These are phyloP conservation scores for Amphiprion ocellaris DNA, from an alignment of 2,113 vertebrate species.

Conservation along the genomic window DNA sequence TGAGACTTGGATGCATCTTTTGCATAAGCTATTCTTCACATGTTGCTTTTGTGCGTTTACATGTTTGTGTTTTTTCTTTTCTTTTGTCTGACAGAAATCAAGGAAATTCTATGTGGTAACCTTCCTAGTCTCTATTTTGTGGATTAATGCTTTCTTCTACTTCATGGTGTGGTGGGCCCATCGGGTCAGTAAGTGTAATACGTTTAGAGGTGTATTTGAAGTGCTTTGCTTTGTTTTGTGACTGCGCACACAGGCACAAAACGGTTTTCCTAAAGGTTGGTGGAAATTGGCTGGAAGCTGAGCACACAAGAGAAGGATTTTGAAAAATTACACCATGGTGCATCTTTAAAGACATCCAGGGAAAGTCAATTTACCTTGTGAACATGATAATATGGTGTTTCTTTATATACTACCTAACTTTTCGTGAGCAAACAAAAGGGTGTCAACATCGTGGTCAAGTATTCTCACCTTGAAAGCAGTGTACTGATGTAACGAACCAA, in stretches of 20 bases:
- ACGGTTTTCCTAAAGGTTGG: too few relatives aligned
- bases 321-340: too few relatives aligned
- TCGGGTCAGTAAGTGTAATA: conserved; percentile 87
- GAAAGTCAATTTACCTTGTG: too few relatives aligned
- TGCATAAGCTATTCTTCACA: background rate
- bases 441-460: too few relatives aligned
- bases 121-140: conserved; percentile 93
- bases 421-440: too few relatives aligned
- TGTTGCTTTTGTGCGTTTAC: background rate
- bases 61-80: background rate
- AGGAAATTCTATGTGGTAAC: conserved; percentile 90
- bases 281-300: background rate
- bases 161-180: conserved; percentile 99
- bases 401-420: too few relatives aligned
- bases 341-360: too few relatives aligned
- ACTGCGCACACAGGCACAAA: background rate
- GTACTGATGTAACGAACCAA: too few relatives aligned
- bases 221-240: background rate
- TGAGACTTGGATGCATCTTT: conserved; percentile 53
- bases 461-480: too few relatives aligned
- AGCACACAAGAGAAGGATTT: too few relatives aligned
- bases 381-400: too few relatives aligned
- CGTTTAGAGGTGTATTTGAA: too few relatives aligned
- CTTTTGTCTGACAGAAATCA: conserved; percentile 85
- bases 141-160: conserved; percentile 95